These are phyloP conservation scores for Crocallis elinguaria DNA, from an alignment of 2,888 invertebrate genomes.

Conservation along the genomic window DNA sequence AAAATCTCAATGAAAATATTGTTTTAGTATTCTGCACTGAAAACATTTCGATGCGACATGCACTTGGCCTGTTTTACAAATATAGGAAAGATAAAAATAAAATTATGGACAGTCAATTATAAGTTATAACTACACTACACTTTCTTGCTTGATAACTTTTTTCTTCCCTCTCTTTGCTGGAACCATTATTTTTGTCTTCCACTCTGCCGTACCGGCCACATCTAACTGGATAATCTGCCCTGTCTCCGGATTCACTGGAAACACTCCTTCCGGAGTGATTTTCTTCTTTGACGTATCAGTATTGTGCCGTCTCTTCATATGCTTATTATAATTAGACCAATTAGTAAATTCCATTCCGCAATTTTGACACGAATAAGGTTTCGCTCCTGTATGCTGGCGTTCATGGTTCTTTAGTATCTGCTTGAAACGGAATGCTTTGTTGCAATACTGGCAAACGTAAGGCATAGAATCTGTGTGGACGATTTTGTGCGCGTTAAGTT, in stretches of 20 bases:
- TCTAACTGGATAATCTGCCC: constrained; percentile 71
- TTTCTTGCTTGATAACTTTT: constrained; percentile 58
- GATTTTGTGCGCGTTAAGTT: constrained; percentile 89
- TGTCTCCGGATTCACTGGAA: constrained; percentile 73
- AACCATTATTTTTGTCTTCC: constrained; percentile 76
- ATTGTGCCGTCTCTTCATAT: constrained; percentile 90
- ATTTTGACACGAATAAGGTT: constrained; percentile 89
- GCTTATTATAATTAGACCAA: constrained; percentile 93
- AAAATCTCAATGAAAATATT: too few relatives aligned
- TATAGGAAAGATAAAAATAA: too few relatives aligned
- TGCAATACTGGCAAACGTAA: constrained; percentile 90
- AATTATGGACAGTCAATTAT: too few relatives aligned
- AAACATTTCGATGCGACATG: too few relatives aligned
- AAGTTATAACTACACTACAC: constrained; percentile 36
- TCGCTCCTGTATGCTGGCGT: constrained; percentile 88
- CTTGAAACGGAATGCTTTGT: constrained; percentile 90
- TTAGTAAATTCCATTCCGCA: constrained; percentile 91
- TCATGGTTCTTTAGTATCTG: constrained; percentile 90
- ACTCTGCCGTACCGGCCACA: constrained; percentile 68
- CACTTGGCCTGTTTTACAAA: too few relatives aligned
- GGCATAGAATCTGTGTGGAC: constrained; percentile 93
- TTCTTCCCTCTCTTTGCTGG: constrained; percentile 74
- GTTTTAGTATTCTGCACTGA: too few relatives aligned
- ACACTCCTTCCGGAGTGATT: constrained; percentile 82
- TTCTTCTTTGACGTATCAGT: constrained; percentile 78